A percentile compares a stretch with the other conserved stretches of the same genome.
phyloP scores from a whole-genome alignment of 2,888 invertebrate species.

The Deilephila porcellus region DNA sequence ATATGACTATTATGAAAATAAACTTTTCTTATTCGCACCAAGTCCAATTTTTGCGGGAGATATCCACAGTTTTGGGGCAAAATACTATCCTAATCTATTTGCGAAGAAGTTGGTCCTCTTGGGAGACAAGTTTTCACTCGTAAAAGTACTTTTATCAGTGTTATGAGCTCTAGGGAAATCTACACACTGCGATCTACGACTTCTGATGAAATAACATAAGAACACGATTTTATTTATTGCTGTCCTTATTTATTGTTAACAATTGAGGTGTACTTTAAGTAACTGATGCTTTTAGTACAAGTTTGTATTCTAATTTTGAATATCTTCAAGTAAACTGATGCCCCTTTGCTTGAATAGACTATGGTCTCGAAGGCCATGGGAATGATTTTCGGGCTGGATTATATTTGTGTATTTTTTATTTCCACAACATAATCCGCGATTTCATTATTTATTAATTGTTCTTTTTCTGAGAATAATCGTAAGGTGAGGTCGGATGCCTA shows the following conservation, averaged over 20 bases:
- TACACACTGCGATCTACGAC: slow-evolving; percentile 52
- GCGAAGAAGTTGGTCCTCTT: slow-evolving; percentile 57
- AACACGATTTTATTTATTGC: slow-evolving; percentile 29
- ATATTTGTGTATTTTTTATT: no score
- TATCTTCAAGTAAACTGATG: no score
- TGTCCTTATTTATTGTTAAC: slow-evolving; percentile 15
- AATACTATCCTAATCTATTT: slow-evolving; percentile 65
- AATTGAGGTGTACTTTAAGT: not conserved
- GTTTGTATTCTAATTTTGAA: no score
- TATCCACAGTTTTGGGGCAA: slow-evolving; percentile 43
- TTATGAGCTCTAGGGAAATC: slow-evolving; percentile 68
- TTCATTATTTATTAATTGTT: no score
- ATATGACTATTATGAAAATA: not conserved
- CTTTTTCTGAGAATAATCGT: no score
- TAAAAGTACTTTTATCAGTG: slow-evolving; percentile 65
- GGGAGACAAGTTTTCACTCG: slow-evolving; percentile 64
- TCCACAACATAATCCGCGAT: no score
- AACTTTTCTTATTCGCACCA: slow-evolving; percentile 4
- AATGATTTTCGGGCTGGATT: no score
- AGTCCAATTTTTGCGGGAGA: slow-evolving; percentile 37
- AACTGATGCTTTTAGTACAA: no score
- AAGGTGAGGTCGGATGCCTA: no score
- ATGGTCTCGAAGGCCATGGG: no score
- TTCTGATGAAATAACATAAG: slow-evolving; percentile 45
- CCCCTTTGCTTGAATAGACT: no score